Base-by-base conservation (phyloP, 2,797 vertebrate species). In the Xiphorhynchus erythropygius region DNA sequence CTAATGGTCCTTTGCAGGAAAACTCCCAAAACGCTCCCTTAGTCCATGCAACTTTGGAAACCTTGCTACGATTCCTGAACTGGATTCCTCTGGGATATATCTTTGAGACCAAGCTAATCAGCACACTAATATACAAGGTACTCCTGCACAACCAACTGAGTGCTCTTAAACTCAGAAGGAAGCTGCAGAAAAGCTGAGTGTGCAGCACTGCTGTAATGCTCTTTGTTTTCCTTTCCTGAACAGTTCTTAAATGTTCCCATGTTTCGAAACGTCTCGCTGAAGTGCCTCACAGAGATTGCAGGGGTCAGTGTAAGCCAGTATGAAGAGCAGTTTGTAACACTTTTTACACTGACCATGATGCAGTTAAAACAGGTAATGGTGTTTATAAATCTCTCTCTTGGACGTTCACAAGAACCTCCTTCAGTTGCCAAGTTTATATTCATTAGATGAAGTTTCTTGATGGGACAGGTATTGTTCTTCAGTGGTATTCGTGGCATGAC, bases 11-110 rank as follows among this genome's bases (percentile, higher is more conserved):
- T 84, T 95, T 84, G 12, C 90, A 99, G 99, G 99, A 99, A 97
- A 99, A 99, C 95, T 99, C 99, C 79, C 99, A 99, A 97, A 99
- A 99, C 87, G 99, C 99, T 85, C 99, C 99, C 6, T 98, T 99
- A 97, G 99, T 99, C 89, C 99, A 99, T 46, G 99, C 99, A 73
- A 99, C 99, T 18, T 98, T 99, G 97, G 99, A 99, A 98, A 99
- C 99, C 1, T 98, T 99, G 60, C 98, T 99, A 21, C 98, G 99
- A 93, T 99, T 99, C 94, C 98, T 99, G 81, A 99, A 99, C 96
- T 99, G 99, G 99, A 99, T 99, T 98, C 99, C 99, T 57, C 97
- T 99, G 93, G 99, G 99, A 55, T 99, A 99, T 97, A 99, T 99
- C 96, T 99, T 99, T 97, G 99, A 99, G 97, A 99, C 99, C 47